phyloP scores from a whole-genome alignment of 2,888 invertebrate genomes.

The Caenorhabditis zanzibari region DNA sequence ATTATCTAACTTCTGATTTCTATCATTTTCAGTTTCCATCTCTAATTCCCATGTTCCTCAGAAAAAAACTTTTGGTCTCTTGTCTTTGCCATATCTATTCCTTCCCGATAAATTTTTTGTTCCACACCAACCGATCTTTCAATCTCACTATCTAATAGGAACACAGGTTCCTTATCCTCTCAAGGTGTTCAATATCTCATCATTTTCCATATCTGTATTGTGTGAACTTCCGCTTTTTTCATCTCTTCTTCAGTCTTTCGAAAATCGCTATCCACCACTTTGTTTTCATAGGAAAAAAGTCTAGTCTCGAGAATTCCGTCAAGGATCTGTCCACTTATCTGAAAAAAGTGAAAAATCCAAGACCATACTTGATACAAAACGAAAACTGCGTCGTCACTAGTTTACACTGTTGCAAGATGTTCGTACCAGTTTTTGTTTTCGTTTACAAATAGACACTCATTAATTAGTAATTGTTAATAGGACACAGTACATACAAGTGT shows the following conservation, averaged over 20 bases:
- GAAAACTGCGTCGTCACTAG: background rate
- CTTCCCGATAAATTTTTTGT: too few species aligned
- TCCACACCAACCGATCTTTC: too few species aligned
- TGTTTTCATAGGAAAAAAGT: background rate
- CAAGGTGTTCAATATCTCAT: background rate
- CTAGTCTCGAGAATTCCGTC: background rate
- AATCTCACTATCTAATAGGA: background rate
- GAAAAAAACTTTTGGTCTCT: too few species aligned
- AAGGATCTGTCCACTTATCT: background rate
- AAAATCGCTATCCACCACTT: background rate
- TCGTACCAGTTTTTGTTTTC: background rate
- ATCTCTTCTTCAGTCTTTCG: background rate
- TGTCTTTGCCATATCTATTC: too few species aligned
- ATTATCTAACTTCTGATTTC: too few species aligned
- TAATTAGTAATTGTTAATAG: background rate
- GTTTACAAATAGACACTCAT: background rate
- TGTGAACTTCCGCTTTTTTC: constrained; percentile 2
- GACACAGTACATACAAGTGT: background rate
- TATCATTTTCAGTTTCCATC: too few species aligned
- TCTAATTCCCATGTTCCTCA: too few species aligned
- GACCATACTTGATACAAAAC: background rate
- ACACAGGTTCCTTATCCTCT: background rate
- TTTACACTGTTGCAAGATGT: background rate
- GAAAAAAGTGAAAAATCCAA: background rate
- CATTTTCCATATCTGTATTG: constrained; percentile 2